Percentiles rank a stretch among this genome's conserved stretches.
Evolutionary conservation across 2,113 vertebrate genomes (phyloP).

Genomic region (Phalacrocorax brasilianus): DNA sequence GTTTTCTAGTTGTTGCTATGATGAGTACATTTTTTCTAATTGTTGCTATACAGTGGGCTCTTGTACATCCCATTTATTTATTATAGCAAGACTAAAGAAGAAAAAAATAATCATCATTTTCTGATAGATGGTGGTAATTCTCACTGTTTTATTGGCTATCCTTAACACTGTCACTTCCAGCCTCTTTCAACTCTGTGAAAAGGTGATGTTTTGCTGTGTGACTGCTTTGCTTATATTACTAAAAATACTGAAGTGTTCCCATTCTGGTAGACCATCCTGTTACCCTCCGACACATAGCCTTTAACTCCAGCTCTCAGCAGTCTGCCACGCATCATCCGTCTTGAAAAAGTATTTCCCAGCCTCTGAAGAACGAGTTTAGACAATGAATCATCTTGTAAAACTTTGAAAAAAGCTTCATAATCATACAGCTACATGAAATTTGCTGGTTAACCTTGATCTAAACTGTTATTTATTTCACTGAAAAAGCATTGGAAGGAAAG

Average conservation of each 20-base stretch:
- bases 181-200: background rate
- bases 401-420: background rate
- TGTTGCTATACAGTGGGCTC: background rate
- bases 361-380: background rate
- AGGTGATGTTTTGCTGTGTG: background rate
- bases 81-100: background rate
- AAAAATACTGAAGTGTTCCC: background rate
- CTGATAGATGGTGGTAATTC: background rate
- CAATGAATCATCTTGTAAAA: background rate
- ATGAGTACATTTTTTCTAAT: background rate
- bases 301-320: background rate
- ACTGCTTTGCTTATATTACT: background rate
- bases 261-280: background rate
- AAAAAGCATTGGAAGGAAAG: background rate
- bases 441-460: background rate
- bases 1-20: background rate
- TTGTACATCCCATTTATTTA: background rate
- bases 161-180: background rate
- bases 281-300: background rate
- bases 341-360: background rate
- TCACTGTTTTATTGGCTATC: background rate
- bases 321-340: background rate
- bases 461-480: background rate
- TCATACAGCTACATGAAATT: background rate
- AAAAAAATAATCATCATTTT: background rate